phyloP scores from a whole-genome alignment of 2,797 vertebrate species.

The Balearica regulorum region DNA sequence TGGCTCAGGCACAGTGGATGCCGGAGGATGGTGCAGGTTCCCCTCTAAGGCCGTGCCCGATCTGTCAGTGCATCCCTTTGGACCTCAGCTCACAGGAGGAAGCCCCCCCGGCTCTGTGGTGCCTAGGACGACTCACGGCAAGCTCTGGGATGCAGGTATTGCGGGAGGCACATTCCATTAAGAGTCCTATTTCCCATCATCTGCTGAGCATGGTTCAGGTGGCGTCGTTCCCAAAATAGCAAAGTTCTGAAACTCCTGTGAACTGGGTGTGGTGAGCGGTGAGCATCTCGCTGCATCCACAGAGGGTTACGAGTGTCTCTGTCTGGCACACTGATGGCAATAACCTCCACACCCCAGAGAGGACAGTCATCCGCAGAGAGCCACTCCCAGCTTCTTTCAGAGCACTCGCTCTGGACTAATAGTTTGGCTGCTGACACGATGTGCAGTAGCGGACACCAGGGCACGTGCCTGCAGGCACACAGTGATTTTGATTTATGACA shows the following conservation, averaged over 20 bases:
- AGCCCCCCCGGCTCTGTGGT: neutral
- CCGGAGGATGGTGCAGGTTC: neutral
- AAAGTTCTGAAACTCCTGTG: neutral
- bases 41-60: neutral
- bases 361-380: neutral
- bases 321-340: neutral
- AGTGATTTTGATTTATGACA: neutral
- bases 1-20: neutral
- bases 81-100: neutral
- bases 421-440: neutral
- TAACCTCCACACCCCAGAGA: neutral
- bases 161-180: no score
- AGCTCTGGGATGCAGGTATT: no score
- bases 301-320: neutral
- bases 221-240: no score
- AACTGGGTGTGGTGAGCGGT: neutral
- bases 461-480: neutral
- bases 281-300: neutral
- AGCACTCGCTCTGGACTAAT: no score
- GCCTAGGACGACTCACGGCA: no score
- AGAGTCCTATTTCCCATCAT: no score
- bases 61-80: neutral
- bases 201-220: no score
- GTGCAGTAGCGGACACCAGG: neutral
- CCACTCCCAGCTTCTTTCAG: neutral